phyloP scores from a whole-genome alignment of 2,797 vertebrate genomes.

The Petrocephalus schoutedeni region DNA sequence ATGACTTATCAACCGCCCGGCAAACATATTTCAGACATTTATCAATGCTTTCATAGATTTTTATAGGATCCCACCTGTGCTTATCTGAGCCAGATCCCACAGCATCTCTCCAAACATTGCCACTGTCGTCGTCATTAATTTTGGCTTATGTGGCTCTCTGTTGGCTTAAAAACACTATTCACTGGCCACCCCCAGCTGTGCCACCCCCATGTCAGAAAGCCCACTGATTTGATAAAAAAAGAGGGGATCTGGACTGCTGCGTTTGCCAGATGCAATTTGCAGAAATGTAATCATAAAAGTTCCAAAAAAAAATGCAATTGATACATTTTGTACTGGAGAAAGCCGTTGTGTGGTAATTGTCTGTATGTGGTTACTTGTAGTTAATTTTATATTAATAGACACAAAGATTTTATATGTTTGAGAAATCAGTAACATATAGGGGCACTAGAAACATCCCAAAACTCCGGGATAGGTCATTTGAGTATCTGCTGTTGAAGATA shows the following conservation, averaged over 20 bases:
- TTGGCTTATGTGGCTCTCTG: constrained; percentile 14
- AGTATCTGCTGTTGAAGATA: background rate
- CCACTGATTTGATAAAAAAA: constrained; percentile 43
- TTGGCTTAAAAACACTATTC: constrained; percentile 28
- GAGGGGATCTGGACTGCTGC: constrained; percentile 43
- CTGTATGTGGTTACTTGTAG: background rate
- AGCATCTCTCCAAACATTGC: constrained; percentile 23
- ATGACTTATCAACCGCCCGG: constrained; percentile 73
- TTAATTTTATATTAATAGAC: background rate
- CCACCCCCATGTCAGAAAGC: constrained; percentile 21
- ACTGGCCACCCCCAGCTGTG: constrained; percentile 22
- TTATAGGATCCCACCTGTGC: constrained; percentile 62
- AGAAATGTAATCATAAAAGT: constrained; percentile 45
- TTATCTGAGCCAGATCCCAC: constrained; percentile 23
- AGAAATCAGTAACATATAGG: background rate
- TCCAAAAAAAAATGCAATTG: background rate
- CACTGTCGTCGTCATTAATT: constrained; percentile 25
- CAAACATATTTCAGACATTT: constrained; percentile 76
- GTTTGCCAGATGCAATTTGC: constrained; percentile 55
- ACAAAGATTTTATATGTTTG: constrained; percentile 5
- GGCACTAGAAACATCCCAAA: background rate
- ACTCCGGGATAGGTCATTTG: background rate
- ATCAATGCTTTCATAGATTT: constrained; percentile 72
- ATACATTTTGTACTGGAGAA: background rate
- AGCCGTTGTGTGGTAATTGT: background rate